A percentile compares a stretch with the other conserved stretches of the same genome.
Evolutionary conservation across 2,888 invertebrate species (phyloP).

Genomic region (Leucozona laternaria): DNA sequence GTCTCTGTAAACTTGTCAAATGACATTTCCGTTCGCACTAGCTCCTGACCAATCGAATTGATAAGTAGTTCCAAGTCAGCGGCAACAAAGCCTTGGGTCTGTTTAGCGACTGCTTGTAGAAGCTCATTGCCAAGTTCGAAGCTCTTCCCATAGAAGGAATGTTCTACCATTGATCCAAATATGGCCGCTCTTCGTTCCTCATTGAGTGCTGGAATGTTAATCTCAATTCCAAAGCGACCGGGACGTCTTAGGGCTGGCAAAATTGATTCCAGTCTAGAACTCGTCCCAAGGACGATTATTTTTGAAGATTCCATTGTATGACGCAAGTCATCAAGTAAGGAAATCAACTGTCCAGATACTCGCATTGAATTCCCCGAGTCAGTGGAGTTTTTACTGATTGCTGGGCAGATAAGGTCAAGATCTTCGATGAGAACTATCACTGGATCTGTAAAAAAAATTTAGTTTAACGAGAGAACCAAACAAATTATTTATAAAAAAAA

Average conservation of each 20-base stretch:
- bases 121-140: conserved; percentile 77
- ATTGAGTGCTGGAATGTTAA: conserved; percentile 84
- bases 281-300: conserved; percentile 85
- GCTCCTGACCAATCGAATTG: conserved; percentile 80
- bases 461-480: neutral
- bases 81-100: conserved; percentile 86
- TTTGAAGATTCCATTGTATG: conserved; percentile 76
- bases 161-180: conserved; percentile 80
- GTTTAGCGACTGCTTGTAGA: conserved; percentile 80
- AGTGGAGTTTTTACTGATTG: conserved; percentile 76
- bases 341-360: conserved; percentile 83
- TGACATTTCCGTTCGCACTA: conserved; percentile 62
- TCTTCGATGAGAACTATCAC: conserved; percentile 84
- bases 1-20: neutral
- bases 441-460: conserved; percentile 77
- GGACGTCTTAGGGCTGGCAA: conserved; percentile 84
- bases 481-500: neutral
- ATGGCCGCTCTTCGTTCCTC: conserved; percentile 83
- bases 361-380: conserved; percentile 82
- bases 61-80: conserved; percentile 85
- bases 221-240: conserved; percentile 86
- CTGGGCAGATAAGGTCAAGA: conserved; percentile 84
- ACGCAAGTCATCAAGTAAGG: conserved; percentile 84
- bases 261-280: conserved; percentile 84
- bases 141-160: conserved; percentile 60